Evolutionary conservation across 2,113 vertebrate species (phyloP).

Genomic region (Euleptes europaea): DNA sequence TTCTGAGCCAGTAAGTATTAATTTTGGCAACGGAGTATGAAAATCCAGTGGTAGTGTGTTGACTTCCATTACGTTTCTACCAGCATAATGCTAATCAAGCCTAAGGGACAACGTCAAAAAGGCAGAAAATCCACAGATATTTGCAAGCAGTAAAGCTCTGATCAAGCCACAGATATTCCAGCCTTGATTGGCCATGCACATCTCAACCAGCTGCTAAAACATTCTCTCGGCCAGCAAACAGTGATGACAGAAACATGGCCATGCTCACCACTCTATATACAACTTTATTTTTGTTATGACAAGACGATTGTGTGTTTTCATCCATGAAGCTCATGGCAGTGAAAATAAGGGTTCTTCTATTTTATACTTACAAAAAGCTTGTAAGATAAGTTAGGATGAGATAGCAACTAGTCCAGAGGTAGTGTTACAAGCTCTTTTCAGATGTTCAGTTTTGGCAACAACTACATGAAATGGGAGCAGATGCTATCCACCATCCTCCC

Average conservation of each 20-base stretch:
- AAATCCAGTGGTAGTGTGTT: neutral
- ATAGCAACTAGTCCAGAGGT: neutral
- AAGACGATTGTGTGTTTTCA: neutral
- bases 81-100: neutral
- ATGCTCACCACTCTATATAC: neutral
- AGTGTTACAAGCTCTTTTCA: no score
- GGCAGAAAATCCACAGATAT: neutral
- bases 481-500: no score
- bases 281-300: neutral
- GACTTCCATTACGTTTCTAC: neutral
- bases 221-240: neutral
- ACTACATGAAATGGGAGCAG: no score
- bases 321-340: neutral
- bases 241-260: neutral
- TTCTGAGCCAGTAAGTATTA: constrained; percentile 15
- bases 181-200: neutral
- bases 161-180: neutral
- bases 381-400: neutral
- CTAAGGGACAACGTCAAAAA: neutral
- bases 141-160: neutral
- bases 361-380: neutral
- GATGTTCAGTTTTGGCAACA: no score
- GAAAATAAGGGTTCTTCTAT: neutral
- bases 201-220: neutral
- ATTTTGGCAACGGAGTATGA: neutral